A percentile compares a stretch with the other conserved stretches of the same genome.
Conservation (phyloP, 2,113 vertebrate genomes). For the Erythrocebus patas region DNA sequence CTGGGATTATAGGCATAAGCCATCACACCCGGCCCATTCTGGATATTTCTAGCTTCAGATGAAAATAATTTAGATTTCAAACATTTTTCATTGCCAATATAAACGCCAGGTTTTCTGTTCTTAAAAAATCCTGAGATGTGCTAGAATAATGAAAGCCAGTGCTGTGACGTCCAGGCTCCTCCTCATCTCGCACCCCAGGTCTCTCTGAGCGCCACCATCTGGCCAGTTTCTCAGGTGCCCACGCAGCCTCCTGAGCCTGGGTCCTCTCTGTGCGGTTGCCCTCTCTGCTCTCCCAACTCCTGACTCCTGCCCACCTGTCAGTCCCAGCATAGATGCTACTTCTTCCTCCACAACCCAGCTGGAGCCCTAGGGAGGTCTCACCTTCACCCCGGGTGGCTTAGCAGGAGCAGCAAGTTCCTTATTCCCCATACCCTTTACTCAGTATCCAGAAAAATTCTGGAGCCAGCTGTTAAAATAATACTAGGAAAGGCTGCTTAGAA, state of each 20-base stretch:
- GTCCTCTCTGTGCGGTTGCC: not conserved
- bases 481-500: not conserved
- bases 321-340: too few species aligned
- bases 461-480: not conserved
- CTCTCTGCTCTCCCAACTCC: not conserved
- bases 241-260: not conserved
- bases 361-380: not conserved
- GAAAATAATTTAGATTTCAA: not conserved
- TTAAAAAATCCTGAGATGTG: not conserved
- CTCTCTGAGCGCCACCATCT: not conserved
- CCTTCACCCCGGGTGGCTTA: not conserved
- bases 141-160: not conserved
- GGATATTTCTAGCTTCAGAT: not conserved
- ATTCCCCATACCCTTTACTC: not conserved
- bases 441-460: not conserved
- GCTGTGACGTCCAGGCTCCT: fast-evolving
- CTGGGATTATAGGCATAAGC: too few species aligned
- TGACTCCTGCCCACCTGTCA: not conserved
- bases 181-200: not conserved
- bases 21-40: not conserved
- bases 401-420: not conserved
- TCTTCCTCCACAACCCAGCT: not conserved
- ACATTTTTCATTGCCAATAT: not conserved
- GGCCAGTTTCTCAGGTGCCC: not conserved
- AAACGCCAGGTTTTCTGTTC: not conserved